These are phyloP conservation scores for Triplophysa yarkandensis DNA, from an alignment of 2,797 vertebrate species.

Conservation along the genomic window DNA sequence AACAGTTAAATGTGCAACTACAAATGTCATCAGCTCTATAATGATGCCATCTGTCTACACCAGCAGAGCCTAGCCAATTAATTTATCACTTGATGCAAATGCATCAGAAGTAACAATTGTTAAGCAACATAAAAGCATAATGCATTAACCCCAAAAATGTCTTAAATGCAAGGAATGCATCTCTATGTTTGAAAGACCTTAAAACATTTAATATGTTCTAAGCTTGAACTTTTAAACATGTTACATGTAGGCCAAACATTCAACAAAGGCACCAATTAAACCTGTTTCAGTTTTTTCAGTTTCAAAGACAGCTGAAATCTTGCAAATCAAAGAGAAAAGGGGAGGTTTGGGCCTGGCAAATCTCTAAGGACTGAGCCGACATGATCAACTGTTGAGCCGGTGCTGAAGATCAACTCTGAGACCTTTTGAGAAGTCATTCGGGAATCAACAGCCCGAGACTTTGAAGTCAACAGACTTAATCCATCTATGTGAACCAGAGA, in stretches of 20 bases:
- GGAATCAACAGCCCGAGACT: slow-evolving; percentile 59
- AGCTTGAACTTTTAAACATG: not conserved
- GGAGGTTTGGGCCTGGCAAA: slow-evolving; percentile 19
- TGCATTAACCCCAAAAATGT: slow-evolving; percentile 6
- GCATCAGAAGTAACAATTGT: slow-evolving; percentile 43
- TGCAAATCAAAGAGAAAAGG: slow-evolving; percentile 28
- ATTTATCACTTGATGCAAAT: slow-evolving; percentile 49
- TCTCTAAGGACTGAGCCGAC: slow-evolving; percentile 33
- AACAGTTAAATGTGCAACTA: slow-evolving; percentile 53
- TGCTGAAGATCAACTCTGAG: slow-evolving; percentile 39
- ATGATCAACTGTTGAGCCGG: slow-evolving; percentile 50
- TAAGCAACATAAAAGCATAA: slow-evolving; percentile 31
- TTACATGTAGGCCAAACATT: slow-evolving; percentile 21
- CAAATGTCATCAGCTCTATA: slow-evolving; percentile 53
- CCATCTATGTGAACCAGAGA: slow-evolving; percentile 31
- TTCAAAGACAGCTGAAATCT: slow-evolving; percentile 29
- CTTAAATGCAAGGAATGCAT: not conserved
- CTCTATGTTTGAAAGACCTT: not conserved
- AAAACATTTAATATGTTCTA: slow-evolving; percentile 12
- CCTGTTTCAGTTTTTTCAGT: slow-evolving; percentile 1
- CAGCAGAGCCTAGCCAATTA: slow-evolving; percentile 47
- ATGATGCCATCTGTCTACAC: slow-evolving; percentile 48
- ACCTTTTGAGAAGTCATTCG: slow-evolving; percentile 50
- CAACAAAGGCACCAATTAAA: slow-evolving; percentile 31
- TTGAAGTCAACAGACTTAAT: slow-evolving; percentile 50